Evolutionary conservation across 2,888 invertebrate species (phyloP).

Genomic region (Monoplex corrugatus): DNA sequence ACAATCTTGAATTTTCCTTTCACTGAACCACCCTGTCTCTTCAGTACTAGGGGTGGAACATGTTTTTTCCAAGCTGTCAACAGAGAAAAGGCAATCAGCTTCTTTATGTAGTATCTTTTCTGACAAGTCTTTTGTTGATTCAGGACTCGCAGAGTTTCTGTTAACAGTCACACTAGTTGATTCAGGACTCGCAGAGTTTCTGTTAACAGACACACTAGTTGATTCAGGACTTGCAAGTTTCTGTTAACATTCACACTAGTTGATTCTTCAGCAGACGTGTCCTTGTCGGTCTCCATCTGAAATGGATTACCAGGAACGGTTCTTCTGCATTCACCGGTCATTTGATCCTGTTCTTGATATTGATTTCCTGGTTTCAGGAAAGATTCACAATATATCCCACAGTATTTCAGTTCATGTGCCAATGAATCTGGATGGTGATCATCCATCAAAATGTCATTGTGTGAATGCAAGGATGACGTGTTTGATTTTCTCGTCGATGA

Average conservation of each 20-base stretch:
- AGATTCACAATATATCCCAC: constrained; percentile 14
- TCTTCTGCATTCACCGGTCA: too few species aligned
- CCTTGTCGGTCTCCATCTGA: neutral
- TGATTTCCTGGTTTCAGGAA: neutral
- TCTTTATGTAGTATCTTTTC: neutral
- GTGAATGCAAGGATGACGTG: neutral
- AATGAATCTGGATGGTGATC: neutral
- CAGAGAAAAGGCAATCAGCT: neutral
- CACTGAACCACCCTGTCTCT: neutral
- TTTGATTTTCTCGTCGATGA: neutral
- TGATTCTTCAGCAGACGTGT: neutral
- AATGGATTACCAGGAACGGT: neutral
- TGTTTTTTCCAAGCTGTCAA: neutral
- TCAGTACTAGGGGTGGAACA: neutral
- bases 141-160: neutral
- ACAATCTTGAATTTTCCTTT: constrained; percentile 9
- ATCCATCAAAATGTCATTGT: neutral
- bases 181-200: neutral
- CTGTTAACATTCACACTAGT: neutral
- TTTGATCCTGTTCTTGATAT: too few species aligned
- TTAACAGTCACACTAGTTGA: too few species aligned
- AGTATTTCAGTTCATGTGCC: neutral
- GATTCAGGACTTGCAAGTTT: neutral
- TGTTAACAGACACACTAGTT: too few species aligned
- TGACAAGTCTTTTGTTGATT: neutral